Evolutionary conservation across 2,888 invertebrate species (phyloP), one percentile per base, ranked within the genome.

Genomic region (Chrysotoxum bicinctum): DNA sequence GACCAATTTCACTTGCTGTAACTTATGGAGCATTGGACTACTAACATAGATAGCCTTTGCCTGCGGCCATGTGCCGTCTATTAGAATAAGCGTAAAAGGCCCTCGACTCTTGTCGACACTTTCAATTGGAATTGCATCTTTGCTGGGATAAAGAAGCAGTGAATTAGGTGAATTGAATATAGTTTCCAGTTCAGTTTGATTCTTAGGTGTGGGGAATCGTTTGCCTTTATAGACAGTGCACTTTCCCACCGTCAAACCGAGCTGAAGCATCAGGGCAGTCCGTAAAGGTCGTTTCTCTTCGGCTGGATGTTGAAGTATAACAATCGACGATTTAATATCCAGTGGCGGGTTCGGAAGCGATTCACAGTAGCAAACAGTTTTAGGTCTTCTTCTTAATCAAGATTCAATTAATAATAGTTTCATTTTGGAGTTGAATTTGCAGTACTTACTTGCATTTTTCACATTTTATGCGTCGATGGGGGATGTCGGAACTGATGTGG

Each of bases 51-150:
- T 97, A 12, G 97, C 96, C 91, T 97, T 97, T 3, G 98, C 98
- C 92, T 98, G 98, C 0, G 97, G 96, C 98, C 98, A 98, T 10
- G 98, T 98, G 5, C 98, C 98, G 93, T 98, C 98, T 87, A 98
- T 94, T 50, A 98, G 92, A 54, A 98, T 93, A 69, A 98, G 93
- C 91, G 97, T 98, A 90, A 96, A 97, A 10, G 93, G 93, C 52
- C 91, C 92, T 35, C 90, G 48, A 87, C 89, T 90, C 84, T 90
- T 89, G 73, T 93, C 90, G 43, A 95, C 89, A 74, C 92, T 92
- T 88, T 93, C 94, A 84, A 97, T 93, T 89, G 96, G 94, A 66
- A 95, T 92, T 2, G 98, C 95, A 87, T 94, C 93, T 90, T 94
- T 93, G 88, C 97, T 96, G 35, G 97, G 98, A 92, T 97, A 98